Evolutionary conservation across 2,888 invertebrate genomes (phyloP), one percentile per base, ranked within the genome.

Genomic region (Epiblema foenella): DNA sequence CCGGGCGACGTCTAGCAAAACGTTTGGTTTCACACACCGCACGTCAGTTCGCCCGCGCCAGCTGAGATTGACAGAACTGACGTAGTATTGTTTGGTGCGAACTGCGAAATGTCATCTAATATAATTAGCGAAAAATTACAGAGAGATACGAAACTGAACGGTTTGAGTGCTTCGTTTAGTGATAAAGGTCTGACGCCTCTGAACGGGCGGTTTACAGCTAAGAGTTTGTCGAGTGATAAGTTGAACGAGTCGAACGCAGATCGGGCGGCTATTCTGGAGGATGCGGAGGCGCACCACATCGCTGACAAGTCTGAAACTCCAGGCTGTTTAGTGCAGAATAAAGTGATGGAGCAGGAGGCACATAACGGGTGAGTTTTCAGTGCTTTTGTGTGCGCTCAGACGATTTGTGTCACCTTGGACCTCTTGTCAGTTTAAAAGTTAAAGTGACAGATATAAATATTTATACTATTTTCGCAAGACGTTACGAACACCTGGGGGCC

Each of bases 141-240:
- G 77, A 89, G 87, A 74, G 91, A 90, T 83, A 82, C 83, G 33
- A 93, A 90, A 83, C 75, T 89, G 74, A 93, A 89, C 79, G 88
- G 89, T 86, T 84, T 90, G 73, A 89, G 90, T 89, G 80, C 74
- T 62, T 86, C 86, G 65, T 85, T 89, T 76, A 77, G 83, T 77
- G 93, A 93, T 85, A 93, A 89, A 81, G 87, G 85, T 79, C 83
- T 90, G 69, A 83, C 87, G 73, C 89, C 90, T 58, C 76, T 90
- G 67, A 91, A 88, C 74, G 85, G 83, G 59, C 85, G 91, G 78
- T 91, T 90, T 77, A 85, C 91, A 71, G 91, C 93, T 49, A 93
- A 89, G 75, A 93, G 93, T 89, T 87, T 93, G 77, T 93, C 93
- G 51, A 90, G 91, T 90, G 93, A 93, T 87, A 93, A 93, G 83